Base-by-base conservation (phyloP, 2,113 vertebrate species). In the Sturnira hondurensis region DNA sequence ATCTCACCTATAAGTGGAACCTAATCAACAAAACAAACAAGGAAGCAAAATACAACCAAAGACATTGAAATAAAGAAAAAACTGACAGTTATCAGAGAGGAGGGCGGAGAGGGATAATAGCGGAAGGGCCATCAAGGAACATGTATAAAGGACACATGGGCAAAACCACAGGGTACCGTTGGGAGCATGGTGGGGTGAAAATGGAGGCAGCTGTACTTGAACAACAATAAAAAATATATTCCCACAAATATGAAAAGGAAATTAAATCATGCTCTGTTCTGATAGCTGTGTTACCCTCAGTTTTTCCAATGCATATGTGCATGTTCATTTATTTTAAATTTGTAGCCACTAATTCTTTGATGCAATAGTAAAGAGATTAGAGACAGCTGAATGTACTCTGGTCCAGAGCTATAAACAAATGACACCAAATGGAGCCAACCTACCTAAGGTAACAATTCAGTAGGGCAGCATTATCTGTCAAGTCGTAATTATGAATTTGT, bases 401-500 rank as follows among this genome's bases (percentile, higher is more conserved):
- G 67, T 70, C 67, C 43, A 38, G 8, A 20, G 5, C 31, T 65
- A 50, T 74, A 87, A 95, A 63, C 36, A 89, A 38, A 94, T 5
- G 43, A 43, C 52, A 77, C 73, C 4, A 5, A 31, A 28, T 84
- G n/a, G 92, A 87, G 11, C 10, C 28, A 89, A 16, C 4, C 7
- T 38, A 50, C 31, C 68, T 83, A 43, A 91, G 36, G 82, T 45
- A 95, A 92, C 68, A 86, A 36, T 54, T 86, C 26, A 33, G 74
- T 94, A 50, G 81, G 43, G 45, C 13, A 74, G 31, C 31, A 80
- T 43, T 73, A 74, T 76, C 68, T 65, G n/a, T 88, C 80, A 93
- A 52, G 31, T 82, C 80, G 76, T 84, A 95, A 94, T 96, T 86
- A 90, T 61, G 41, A 93, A 41, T 41, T 86, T 77, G 47, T 94